These are phyloP conservation scores for Enteromius unitaeniatus DNA, from an alignment of 2,797 vertebrate species.

Conservation along the genomic window DNA sequence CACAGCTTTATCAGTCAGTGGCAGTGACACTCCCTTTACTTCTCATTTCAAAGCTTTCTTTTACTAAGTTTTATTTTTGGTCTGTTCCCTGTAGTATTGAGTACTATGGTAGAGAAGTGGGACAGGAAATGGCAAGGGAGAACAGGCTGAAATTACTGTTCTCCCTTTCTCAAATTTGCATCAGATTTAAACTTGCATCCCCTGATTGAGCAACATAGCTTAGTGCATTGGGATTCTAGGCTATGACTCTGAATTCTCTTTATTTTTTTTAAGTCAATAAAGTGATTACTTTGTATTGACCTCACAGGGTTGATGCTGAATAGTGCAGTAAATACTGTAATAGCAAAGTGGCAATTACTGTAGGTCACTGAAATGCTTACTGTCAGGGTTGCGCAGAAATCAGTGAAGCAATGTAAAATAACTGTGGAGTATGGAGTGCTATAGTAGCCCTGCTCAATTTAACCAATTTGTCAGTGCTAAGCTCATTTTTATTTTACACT, in stretches of 20 bases:
- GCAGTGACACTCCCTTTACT: background rate
- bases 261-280: background rate
- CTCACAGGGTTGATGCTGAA: background rate
- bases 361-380: background rate
- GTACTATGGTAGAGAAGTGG: background rate
- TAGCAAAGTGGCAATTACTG: background rate
- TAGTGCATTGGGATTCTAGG: background rate
- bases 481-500: background rate
- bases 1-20: background rate
- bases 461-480: background rate
- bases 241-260: background rate
- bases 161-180: background rate
- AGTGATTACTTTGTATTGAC: conserved; percentile 7
- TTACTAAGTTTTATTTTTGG: conserved; percentile 2
- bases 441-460: background rate
- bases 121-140: conserved; percentile 1
- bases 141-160: background rate
- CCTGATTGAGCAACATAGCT: background rate
- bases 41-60: background rate
- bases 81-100: background rate
- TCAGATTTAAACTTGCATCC: background rate
- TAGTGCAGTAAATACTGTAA: background rate
- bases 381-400: background rate
- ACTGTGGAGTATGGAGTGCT: too few species aligned
- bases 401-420: background rate